Evolutionary conservation across 37 sponge, comb jelly and placozoan genomes (phyloP), one percentile per base, ranked within the genome.

Genomic region (Axinella damicornis): DNA sequence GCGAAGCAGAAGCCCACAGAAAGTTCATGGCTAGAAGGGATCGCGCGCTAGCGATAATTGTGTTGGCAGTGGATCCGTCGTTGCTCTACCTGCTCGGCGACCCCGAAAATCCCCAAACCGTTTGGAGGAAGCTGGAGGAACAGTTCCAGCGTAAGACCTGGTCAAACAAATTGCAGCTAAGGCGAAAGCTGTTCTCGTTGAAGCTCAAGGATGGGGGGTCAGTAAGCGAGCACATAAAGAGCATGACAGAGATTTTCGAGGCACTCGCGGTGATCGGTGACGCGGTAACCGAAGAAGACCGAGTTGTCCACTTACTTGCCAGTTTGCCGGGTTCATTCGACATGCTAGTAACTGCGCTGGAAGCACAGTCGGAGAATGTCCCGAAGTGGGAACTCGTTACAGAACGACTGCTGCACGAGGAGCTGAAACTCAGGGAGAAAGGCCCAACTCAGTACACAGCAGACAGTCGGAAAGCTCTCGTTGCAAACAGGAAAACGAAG

Each of bases 221-320:
- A 5, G 14, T 73, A 24, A 39, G 25, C 1, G 74, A 73, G 55
- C 14, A 73, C 55, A 40, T 73, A 41, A 39, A 52, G 54, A 39
- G 15, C 15, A 39, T 73, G 74, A 73, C 55, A 6, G 74, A 73
- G 13, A 15, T 15, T 12, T 69, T 69, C 70, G 70, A 69, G 5
- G 70, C 5, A 35, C 37, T 69, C 11, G 61, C 85, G 32, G 77
- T 85, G 28, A 39, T 77, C 25, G 85, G 69, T 20, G 78, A 67
- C 15, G 25, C 69, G 9, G 69, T 86, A 11, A 28, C 71, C 18
- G 86, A 86, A 20, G 86, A 86, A 31, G 77, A 76, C 35, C 38
- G 15, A 40, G 73, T 72, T 52, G 54, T 72, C 5, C 12, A 72
- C 54, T n/a, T 72, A 1, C 73, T 72, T 12, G 73, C 77, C 2